Evolutionary conservation across 1,140 invertebrate genomes (phyloP), one percentile per base, ranked within the genome.

Genomic region (Drosophila jambulina): DNA sequence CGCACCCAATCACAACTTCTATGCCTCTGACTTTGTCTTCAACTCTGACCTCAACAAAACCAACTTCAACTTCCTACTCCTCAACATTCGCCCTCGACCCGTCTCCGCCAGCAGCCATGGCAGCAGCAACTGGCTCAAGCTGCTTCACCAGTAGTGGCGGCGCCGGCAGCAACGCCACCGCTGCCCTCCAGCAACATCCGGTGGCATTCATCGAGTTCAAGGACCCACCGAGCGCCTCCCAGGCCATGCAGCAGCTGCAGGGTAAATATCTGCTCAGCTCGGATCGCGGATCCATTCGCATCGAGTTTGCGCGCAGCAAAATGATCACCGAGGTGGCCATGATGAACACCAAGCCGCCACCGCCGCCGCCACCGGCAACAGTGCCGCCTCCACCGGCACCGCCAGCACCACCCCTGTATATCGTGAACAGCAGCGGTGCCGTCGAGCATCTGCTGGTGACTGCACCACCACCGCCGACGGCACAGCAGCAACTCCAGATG

Each of bases 231-330:
- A 97, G 96, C 93, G 98, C 98, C 75, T 95, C 97, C 84, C 96
- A 97, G 90, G 98, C 98, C 84, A 96, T 99, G 96, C 95, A 96
- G 84, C 95, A 96, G 85, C 96, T 99, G 80, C 98, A 99, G 94
- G 98, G 98, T 93, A 97, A 97, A 93, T 97, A 98, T 93, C 96
- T 99, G 78, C 95, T 98, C 92, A 98, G 97, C 93, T 99, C 98
- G 70, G 98, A 99, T 93, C 95, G 97, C 82, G 98, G 98, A 91
- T 97, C 98, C 92, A 98, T 99, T 93, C 96, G 98, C 93, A 98
- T 99, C 93, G 98, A 99, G 95, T 99, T 98, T 95, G 98, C 98
- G 93, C 98, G 98, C 95, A 98, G 97, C 94, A 99, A 99, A 96
- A 99, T 99, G 98, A 75, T 92, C 27, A 92, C 82, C 29, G 91